Base-by-base conservation (phyloP, 2,888 invertebrate species). In the Phanerotoma sp. region DNA sequence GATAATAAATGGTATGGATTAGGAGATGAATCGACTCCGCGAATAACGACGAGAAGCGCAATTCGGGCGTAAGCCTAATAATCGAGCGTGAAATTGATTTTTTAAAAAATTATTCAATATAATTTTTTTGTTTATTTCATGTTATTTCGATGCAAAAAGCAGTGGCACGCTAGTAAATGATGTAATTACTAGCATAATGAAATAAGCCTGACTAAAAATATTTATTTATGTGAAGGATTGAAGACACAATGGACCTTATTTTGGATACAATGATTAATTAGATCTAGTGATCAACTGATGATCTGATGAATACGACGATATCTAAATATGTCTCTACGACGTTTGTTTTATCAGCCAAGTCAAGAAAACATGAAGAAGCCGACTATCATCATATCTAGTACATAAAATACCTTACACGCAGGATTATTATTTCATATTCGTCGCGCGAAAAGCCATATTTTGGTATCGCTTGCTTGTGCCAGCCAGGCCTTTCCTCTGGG, bases 1-100 rank as follows among this genome's bases (percentile, higher is more conserved):
- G 48, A 25, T 51, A 46, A 56, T 57, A 47, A 9, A 25, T 35
- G 47, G 37, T 46, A 37, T 42, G 56, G 57, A 58, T 59, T 47
- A 58, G 55, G 63, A 68, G 67, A 68, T 69, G 69, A 70, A 69
- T 71, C 68, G 68, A 70, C 69, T 69, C 68, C 66, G 65, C 66
- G 65, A 49, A 58, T 61, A 53, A 65, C 63, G 60, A 67, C 62
- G 61, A 63, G 59, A 65, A 60, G 62, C 58, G 58, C 65, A 62
- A 59, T 48, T 30, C 49, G 45, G 45, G 41, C 42, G 28, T 41
- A 41, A 58, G 51, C 33, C 53, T 46, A 35, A 48, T 50, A 22
- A 51, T 40, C 51, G 57, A 54, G 52, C 42, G 51, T 22, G 13
- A 22, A 40, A 32, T 28, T 38, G 30, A 4, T 21, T 20, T 20